phyloP scores from a whole-genome alignment of 2,113 vertebrate genomes.

The Dasypus novemcinctus region DNA sequence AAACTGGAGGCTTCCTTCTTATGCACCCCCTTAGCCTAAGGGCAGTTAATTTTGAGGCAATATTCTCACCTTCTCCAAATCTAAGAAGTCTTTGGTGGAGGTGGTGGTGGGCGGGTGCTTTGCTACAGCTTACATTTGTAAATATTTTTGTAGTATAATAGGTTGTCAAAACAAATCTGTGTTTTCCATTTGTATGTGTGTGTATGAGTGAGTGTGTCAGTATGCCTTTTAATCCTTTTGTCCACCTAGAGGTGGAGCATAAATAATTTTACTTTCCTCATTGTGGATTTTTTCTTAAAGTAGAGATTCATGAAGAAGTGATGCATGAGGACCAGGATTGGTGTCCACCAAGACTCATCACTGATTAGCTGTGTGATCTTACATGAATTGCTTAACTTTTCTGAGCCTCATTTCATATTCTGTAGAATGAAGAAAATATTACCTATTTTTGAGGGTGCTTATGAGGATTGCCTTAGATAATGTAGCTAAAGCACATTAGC shows the following conservation, averaged over 20 bases:
- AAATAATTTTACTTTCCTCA: conserved; percentile 55
- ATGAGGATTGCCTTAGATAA: neutral
- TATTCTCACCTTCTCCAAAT: conserved; percentile 69
- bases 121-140: conserved; percentile 84
- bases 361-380: neutral
- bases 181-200: conserved; percentile 75
- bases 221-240: conserved; percentile 75
- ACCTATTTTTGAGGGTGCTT: neutral
- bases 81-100: conserved; percentile 48
- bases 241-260: conserved; percentile 70
- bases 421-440: neutral
- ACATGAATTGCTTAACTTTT: neutral
- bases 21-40: conserved; percentile 47
- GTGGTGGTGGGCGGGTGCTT: conserved; percentile 27
- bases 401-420: neutral
- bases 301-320: neutral
- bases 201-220: conserved; percentile 48
- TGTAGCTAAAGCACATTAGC: neutral
- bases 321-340: neutral
- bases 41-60: conserved; percentile 50
- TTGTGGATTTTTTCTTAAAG: neutral
- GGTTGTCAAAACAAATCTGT: conserved; percentile 89
- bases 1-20: conserved; percentile 69
- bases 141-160: conserved; percentile 86
- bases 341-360: neutral